Percentiles rank a stretch among this genome's conserved stretches.
These are phyloP conservation scores for Euleptes europaea DNA, from an alignment of 2,113 vertebrate species.

Conservation along the genomic window DNA sequence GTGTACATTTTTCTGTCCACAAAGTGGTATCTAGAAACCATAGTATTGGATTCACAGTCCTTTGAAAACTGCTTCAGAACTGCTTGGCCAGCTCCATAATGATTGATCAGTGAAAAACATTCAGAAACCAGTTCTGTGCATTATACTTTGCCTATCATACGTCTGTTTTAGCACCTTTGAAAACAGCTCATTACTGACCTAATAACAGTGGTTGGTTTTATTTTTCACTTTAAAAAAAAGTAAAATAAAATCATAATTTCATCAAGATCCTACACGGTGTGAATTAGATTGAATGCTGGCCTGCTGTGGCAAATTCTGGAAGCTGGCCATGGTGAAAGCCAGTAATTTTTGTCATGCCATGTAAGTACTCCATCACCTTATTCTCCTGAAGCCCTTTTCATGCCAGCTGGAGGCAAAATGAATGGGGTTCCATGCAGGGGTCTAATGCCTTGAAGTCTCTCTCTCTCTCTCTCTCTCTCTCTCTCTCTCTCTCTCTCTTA, in stretches of 20 bases:
- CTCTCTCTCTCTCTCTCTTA: neutral
- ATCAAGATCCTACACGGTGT: neutral
- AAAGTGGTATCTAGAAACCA: constrained; percentile 57
- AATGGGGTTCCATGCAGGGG: neutral
- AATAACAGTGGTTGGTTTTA: constrained; percentile 38
- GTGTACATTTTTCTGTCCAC: too few species aligned
- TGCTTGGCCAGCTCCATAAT: constrained; percentile 45
- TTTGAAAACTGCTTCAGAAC: constrained; percentile 56
- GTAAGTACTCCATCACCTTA: neutral
- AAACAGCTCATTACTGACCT: constrained; percentile 47
- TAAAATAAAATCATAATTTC: constrained; percentile 26
- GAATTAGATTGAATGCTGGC: neutral
- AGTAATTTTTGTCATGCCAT: neutral
- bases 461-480: neutral
- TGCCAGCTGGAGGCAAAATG: neutral
- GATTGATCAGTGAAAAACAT: constrained; percentile 50
- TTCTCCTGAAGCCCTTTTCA: constrained; percentile 12
- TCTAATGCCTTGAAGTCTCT: neutral
- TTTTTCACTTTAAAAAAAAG: constrained; percentile 51
- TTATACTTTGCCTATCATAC: constrained; percentile 31
- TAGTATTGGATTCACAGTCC: constrained; percentile 38
- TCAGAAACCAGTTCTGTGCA: constrained; percentile 48
- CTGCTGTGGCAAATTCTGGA: neutral
- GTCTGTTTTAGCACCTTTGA: constrained; percentile 20
- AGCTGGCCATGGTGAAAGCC: neutral